Conservation (phyloP, 2,113 vertebrate species). For the Anser brachyrhynchus region DNA sequence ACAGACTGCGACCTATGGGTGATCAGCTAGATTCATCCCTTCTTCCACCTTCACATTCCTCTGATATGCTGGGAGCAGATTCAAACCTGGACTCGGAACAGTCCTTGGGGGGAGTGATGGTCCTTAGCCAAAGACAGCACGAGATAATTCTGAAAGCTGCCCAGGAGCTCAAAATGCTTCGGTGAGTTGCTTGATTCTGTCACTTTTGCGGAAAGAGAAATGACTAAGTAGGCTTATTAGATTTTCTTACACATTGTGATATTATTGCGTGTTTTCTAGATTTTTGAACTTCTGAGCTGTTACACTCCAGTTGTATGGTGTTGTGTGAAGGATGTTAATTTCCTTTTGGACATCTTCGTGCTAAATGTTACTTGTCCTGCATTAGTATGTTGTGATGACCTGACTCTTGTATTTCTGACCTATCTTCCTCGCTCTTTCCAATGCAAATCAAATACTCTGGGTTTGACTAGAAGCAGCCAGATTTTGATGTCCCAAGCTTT, state of each 20-base stretch:
- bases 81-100: slow-evolving; percentile 77
- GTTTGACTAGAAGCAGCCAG: neutral
- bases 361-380: neutral
- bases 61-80: slow-evolving; percentile 78
- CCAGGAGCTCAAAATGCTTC: slow-evolving; percentile 96
- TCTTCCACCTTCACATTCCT: slow-evolving; percentile 70
- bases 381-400: neutral
- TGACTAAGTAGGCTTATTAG: neutral
- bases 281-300: neutral
- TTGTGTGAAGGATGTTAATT: neutral
- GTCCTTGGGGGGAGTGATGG: slow-evolving; percentile 84
- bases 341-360: neutral
- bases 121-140: slow-evolving; percentile 97
- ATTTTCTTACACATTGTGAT: neutral
- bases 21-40: slow-evolving; percentile 70
- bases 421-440: neutral
- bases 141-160: slow-evolving; percentile 99
- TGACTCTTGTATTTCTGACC: neutral
- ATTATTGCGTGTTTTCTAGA: neutral
- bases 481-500: neutral
- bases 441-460: neutral
- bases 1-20: slow-evolving; percentile 79
- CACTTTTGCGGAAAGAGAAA: neutral
- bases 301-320: neutral
- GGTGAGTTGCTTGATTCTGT: slow-evolving; percentile 80